Percentiles rank a stretch among this genome's conserved stretches.
Conservation (phyloP, 1,140 invertebrate genomes). For the Eueides isabella region DNA sequence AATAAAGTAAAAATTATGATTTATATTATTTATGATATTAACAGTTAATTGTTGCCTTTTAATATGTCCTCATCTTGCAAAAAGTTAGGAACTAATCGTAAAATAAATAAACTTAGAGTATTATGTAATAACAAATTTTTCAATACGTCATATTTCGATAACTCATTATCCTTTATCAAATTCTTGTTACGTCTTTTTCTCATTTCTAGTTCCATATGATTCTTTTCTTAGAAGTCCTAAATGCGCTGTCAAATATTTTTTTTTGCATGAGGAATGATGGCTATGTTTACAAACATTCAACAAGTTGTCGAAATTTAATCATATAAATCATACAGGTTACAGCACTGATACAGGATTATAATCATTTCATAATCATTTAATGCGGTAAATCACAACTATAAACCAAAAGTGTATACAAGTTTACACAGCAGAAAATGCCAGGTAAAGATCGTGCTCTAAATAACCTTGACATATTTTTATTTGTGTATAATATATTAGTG, state of each 20-base stretch:
- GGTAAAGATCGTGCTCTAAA: slow-evolving; percentile 40
- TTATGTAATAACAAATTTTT: neutral
- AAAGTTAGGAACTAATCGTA: no score
- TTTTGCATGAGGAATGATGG: slow-evolving; percentile 1
- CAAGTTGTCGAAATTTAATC: slow-evolving; percentile 43
- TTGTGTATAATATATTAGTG: slow-evolving; percentile 34
- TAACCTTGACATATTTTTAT: slow-evolving; percentile 58
- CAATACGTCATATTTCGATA: neutral
- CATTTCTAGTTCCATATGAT: neutral
- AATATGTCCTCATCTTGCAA: no score
- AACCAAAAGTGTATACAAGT: slow-evolving; percentile 13
- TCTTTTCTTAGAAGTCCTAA: neutral
- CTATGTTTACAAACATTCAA: slow-evolving; percentile 54
- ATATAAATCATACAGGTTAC: slow-evolving; percentile 12
- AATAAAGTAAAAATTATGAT: no score
- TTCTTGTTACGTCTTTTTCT: neutral
- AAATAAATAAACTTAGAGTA: neutral
- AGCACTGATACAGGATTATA: neutral
- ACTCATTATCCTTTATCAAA: neutral
- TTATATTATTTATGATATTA: no score
- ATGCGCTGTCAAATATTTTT: neutral
- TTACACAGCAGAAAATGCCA: slow-evolving; percentile 21
- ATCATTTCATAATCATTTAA: neutral
- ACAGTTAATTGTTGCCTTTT: no score
- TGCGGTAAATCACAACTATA: slow-evolving; percentile 7